phyloP scores from a whole-genome alignment of 2,797 vertebrate species.

The Spinus pinus region DNA sequence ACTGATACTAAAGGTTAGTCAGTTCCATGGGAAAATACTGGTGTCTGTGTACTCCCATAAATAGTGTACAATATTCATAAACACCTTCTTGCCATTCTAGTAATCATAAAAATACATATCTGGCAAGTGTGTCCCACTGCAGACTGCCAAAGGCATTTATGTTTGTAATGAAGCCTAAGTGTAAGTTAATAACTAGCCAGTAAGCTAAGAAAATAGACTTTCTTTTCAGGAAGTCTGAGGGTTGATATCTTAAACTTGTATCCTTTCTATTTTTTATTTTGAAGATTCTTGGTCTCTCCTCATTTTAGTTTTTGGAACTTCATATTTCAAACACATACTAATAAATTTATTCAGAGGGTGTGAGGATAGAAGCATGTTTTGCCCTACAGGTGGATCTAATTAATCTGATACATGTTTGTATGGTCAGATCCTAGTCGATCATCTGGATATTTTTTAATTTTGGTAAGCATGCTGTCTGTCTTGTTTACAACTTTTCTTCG shows the following conservation, averaged over 20 bases:
- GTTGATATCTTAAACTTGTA: background rate
- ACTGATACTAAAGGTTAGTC: background rate
- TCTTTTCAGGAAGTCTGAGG: background rate
- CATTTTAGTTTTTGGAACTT: background rate
- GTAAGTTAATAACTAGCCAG: background rate
- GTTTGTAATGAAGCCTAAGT: background rate
- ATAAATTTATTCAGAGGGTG: background rate
- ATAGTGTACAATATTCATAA: conserved; percentile 1
- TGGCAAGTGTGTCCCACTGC: background rate
- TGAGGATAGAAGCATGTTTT: background rate
- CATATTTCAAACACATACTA: background rate
- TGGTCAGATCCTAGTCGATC: background rate
- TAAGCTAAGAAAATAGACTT: background rate
- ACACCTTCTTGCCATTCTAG: conserved; percentile 23
- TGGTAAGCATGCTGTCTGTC: background rate
- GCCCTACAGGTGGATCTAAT: background rate
- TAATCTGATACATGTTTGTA: background rate
- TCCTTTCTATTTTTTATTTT: background rate
- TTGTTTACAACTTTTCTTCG: background rate
- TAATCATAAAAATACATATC: background rate
- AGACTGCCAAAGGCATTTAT: background rate
- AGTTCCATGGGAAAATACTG: background rate
- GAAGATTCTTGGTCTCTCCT: background rate
- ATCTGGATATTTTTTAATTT: background rate
- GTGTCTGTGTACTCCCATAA: background rate